phyloP scores from a whole-genome alignment of 2,113 vertebrate species.

The Aramus guarauna region DNA sequence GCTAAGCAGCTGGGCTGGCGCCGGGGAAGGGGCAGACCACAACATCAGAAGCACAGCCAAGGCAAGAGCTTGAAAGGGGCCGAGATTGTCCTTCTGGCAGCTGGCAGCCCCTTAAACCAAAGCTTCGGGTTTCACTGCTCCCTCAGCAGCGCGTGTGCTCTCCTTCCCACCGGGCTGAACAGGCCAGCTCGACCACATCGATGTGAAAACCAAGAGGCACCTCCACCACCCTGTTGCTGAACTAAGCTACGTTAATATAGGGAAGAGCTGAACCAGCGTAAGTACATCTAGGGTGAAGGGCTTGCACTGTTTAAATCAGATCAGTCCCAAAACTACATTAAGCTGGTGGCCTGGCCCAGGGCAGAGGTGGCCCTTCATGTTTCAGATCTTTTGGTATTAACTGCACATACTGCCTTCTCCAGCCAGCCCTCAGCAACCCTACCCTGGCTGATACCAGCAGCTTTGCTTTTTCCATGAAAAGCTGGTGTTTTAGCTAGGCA shows the following conservation, averaged over 20 bases:
- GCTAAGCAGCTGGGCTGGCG: not conserved
- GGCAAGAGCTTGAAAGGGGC: not conserved
- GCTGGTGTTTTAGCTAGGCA: not conserved
- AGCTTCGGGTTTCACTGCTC: not conserved
- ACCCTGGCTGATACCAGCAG: not conserved
- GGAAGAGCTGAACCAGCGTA: not conserved
- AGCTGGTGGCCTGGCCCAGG: not conserved
- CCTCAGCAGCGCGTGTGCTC: not conserved
- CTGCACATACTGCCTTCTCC: not conserved
- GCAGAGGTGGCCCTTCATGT: not conserved
- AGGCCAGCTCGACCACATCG: not conserved
- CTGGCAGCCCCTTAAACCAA: not conserved
- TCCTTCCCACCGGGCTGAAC: not conserved
- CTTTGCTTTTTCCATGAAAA: not conserved
- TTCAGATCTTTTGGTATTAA: not conserved
- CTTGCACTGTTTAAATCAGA: not conserved
- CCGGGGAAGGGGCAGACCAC: not conserved
- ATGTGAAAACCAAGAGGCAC: not conserved
- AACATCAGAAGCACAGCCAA: not conserved
- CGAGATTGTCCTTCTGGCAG: not conserved
- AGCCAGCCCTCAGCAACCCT: not conserved
- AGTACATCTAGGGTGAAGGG: not conserved
- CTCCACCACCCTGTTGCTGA: not conserved
- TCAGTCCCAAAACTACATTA: not conserved
- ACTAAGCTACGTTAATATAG: accelerated